Percentiles rank a stretch among this genome's conserved stretches.
Conservation (phyloP, 2,888 invertebrate genomes). For the Mesochorus sp. region DNA sequence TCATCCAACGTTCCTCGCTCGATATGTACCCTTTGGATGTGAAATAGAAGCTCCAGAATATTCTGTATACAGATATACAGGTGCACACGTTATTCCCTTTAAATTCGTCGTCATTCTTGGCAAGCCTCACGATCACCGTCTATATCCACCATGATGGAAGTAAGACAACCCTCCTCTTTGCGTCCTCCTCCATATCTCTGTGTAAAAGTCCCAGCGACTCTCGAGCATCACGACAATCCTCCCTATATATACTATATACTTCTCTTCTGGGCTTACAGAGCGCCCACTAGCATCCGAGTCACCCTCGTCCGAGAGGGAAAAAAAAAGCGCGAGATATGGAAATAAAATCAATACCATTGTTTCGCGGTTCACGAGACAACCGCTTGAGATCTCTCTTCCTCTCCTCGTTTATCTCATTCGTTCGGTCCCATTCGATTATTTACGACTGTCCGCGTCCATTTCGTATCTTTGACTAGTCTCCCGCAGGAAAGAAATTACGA, state of each 20-base stretch:
- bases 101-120: slow-evolving; percentile 49
- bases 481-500: slow-evolving; percentile 43
- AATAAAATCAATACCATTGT: slow-evolving; percentile 82
- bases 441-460: slow-evolving; percentile 58
- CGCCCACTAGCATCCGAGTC: slow-evolving; percentile 64
- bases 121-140: slow-evolving; percentile 26
- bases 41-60: slow-evolving; percentile 19
- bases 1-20: slow-evolving; percentile 80
- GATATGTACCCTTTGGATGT: slow-evolving; percentile 77
- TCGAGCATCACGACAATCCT: slow-evolving; percentile 36
- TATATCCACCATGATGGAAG: slow-evolving; percentile 42
- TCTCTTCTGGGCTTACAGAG: slow-evolving; percentile 46
- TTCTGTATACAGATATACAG: not conserved
- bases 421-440: slow-evolving; percentile 62
- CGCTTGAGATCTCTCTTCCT: slow-evolving; percentile 18
- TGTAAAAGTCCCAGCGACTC: slow-evolving; percentile 48
- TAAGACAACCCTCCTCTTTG: slow-evolving; percentile 40
- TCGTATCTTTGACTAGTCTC: slow-evolving; percentile 43
- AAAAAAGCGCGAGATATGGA: slow-evolving; percentile 75
- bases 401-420: slow-evolving; percentile 26
- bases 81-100: slow-evolving; percentile 25
- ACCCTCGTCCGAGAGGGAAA: slow-evolving; percentile 61
- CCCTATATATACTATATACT: slow-evolving; percentile 28
- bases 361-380: slow-evolving; percentile 75
- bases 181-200: slow-evolving; percentile 21